phyloP scores from a whole-genome alignment of 2,888 invertebrate species.

The Bellardia bayeri region DNA sequence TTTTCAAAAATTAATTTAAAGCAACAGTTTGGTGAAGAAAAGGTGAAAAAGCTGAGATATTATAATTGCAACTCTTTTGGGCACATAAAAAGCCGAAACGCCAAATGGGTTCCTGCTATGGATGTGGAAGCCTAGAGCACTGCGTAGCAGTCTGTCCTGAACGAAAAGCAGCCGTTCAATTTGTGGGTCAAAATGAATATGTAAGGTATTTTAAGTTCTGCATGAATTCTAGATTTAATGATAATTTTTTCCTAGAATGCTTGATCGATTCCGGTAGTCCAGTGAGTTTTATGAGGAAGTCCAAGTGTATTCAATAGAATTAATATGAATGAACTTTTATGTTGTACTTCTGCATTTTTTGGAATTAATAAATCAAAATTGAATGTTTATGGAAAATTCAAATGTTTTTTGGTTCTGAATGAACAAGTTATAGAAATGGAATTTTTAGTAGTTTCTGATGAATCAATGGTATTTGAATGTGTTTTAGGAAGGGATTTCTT shows the following conservation, averaged over 20 bases:
- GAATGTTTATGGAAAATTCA: not conserved
- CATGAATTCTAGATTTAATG: slow-evolving; percentile 3
- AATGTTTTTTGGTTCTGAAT: slow-evolving; percentile 4
- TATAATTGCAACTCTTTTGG: too few relatives aligned
- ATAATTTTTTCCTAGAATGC: slow-evolving; percentile 30
- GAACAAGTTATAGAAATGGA: not conserved
- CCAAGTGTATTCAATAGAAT: not conserved
- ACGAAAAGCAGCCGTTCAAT: not conserved
- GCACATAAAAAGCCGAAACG: too few relatives aligned
- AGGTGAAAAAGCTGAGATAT: too few relatives aligned
- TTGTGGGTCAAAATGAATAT: slow-evolving; percentile 20
- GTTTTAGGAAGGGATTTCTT: too few relatives aligned
- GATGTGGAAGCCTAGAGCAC: slow-evolving; percentile 49
- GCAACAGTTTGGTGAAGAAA: too few relatives aligned
- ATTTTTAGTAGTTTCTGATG: slow-evolving; percentile 8
- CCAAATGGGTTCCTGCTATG: slow-evolving; percentile 38
- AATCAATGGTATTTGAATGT: too few relatives aligned
- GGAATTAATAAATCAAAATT: slow-evolving; percentile 44
- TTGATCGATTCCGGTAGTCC: slow-evolving; percentile 36
- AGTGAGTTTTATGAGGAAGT: slow-evolving; percentile 30
- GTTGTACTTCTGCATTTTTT: not conserved
- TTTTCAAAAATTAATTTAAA: too few relatives aligned
- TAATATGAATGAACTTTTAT: slow-evolving; percentile 13
- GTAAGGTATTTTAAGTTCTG: slow-evolving; percentile 52
- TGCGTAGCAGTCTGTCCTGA: slow-evolving; percentile 39